Base-by-base conservation (phyloP, 2,113 vertebrate species). In the Nipponia nippon region DNA sequence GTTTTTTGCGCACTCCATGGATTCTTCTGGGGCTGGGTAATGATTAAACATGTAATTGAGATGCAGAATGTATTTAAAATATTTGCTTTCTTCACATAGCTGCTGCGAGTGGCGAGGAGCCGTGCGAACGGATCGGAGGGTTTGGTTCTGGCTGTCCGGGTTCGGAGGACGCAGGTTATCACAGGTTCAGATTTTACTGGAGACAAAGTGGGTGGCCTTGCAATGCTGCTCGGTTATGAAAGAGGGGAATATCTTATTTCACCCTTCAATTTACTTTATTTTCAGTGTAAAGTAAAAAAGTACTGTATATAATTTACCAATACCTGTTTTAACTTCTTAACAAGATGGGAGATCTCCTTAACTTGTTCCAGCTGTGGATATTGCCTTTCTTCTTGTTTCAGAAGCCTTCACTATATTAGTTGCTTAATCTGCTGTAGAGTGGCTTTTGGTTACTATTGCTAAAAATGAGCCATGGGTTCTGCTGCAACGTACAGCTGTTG, bases 301-400 rank as follows among this genome's bases (percentile, higher is more conserved):
- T 77, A 69, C 71, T 95, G 93, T 94, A 87, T 50, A 94, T 83
- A 87, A 83, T 25, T 72, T 29, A 34, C 70, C 59, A 19, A 34
- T 30, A 59, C 66, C 72, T 83, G 86, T 69, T 72, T 65, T 91
- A 83, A 49, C 78, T 83, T 71, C 56, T 66, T 12, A 58, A 8
- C 32, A 18, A 77, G 92, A 36, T 0, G 1, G 87, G 89, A 65
- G 52, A 42, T 23, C 34, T 63, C 49, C 66, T 61, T n/a, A 15
- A 13, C 40, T 52, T 42, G 67, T 49, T 55, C 87, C 80, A 36
- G 88, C 85, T 91, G 85, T 86, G 96, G 93, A 44, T 90, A 40
- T 83, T 86, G 78, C 96, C 93, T 96, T 94, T 95, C 77, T 69
- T 46, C 81, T 55, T 36, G 38, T 58, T 81, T 62, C 90, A 59